Evolutionary conservation across 2,888 invertebrate species (phyloP).

Genomic region (Phalangium opilio): DNA sequence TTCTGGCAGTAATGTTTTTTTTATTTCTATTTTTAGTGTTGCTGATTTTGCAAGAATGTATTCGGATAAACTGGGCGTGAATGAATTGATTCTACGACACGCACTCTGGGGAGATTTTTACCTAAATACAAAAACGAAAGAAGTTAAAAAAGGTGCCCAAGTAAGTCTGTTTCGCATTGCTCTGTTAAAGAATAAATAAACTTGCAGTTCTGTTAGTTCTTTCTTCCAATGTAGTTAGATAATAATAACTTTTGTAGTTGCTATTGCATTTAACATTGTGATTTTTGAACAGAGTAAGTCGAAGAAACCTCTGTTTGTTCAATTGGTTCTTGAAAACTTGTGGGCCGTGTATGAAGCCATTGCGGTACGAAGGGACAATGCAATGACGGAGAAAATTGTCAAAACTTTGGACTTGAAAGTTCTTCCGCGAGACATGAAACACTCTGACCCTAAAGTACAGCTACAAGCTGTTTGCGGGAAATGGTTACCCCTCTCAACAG

Average conservation of each 20-base stretch:
- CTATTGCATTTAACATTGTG: slow-evolving; percentile 21
- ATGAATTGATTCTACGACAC: slow-evolving; percentile 51
- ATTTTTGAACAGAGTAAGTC: slow-evolving; percentile 43
- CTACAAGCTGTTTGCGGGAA: slow-evolving; percentile 66
- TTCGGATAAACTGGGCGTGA: slow-evolving; percentile 55
- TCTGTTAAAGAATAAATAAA: too few species aligned
- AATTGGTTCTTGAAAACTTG: slow-evolving; percentile 75
- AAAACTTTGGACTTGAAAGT: slow-evolving; percentile 51
- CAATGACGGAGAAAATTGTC: slow-evolving; percentile 33
- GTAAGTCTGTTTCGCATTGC: slow-evolving; percentile 31
- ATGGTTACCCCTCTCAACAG: slow-evolving; percentile 73
- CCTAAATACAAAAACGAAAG: slow-evolving; percentile 64
- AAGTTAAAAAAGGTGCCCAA: slow-evolving; percentile 71
- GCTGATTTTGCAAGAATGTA: slow-evolving; percentile 67
- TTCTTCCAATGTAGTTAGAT: too few species aligned
- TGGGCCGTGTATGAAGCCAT: slow-evolving; percentile 79
- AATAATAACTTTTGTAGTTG: too few species aligned
- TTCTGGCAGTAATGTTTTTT: neutral
- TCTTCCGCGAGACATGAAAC: slow-evolving; percentile 55
- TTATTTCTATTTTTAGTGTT: slow-evolving; percentile 38
- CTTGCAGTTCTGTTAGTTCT: too few species aligned
- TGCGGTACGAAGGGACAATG: slow-evolving; percentile 44
- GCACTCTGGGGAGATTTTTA: slow-evolving; percentile 93
- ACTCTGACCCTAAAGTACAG: slow-evolving; percentile 58
- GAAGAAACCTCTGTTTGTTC: slow-evolving; percentile 82